Conservation (phyloP, 37 sponge, comb jelly and placozoan species). For the Theonella swinhoei region DNA sequence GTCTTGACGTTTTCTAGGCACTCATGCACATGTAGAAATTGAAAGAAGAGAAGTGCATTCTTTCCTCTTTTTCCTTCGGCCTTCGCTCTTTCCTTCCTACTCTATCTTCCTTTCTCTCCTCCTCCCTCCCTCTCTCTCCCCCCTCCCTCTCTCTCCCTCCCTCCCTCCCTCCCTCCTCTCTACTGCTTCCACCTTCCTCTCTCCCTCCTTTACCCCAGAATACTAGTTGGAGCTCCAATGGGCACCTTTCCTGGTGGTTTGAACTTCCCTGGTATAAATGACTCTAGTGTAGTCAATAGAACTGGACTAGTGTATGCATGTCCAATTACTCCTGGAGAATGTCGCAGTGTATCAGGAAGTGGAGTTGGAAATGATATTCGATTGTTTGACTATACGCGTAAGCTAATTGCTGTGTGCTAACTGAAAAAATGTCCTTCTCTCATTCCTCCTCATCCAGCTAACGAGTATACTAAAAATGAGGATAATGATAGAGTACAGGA, state of each 20-base stretch:
- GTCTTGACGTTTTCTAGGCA: no score
- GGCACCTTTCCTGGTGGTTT: conserved; percentile 28
- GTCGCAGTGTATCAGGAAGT: not conserved
- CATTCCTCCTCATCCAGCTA: not conserved
- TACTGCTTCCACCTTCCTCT: not conserved
- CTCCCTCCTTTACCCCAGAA: not conserved
- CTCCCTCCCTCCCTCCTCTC: not conserved
- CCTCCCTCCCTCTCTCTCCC: no score
- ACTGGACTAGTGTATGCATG: conserved; percentile 26
- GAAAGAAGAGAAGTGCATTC: no score
- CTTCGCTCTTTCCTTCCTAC: no score
- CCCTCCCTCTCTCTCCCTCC: not conserved
- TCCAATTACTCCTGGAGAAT: not conserved
- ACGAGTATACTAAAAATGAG: no score
- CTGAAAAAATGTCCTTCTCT: not conserved
- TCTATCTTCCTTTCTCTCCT: no score
- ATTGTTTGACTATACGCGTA: not conserved
- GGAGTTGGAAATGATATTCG: not conserved
- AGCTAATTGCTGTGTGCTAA: not conserved
- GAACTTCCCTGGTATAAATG: not conserved
- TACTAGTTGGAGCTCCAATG: conserved; percentile 37
- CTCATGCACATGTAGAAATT: no score
- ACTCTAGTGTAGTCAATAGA: not conserved
- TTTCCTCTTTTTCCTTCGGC: no score
- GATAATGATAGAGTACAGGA: not conserved